These are phyloP conservation scores for Matsumyia berberina DNA, from an alignment of 2,888 invertebrate species.

Conservation along the genomic window DNA sequence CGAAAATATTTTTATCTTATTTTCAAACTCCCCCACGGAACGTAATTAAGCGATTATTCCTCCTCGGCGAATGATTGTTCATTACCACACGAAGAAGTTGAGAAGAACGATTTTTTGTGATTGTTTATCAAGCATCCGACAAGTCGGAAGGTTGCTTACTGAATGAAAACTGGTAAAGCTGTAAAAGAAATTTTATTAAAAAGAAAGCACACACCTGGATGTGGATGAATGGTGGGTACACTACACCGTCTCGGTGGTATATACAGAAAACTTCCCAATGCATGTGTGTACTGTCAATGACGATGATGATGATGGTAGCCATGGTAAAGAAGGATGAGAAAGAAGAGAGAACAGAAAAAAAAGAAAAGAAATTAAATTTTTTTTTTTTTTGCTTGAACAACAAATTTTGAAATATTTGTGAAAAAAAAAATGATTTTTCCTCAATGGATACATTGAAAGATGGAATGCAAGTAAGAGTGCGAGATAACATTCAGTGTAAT, in stretches of 20 bases:
- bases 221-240: conserved; percentile 69
- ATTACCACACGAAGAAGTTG: conserved; percentile 37
- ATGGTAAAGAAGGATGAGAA: conserved; percentile 29
- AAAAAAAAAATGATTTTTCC: conserved; percentile 14
- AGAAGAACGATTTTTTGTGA: conserved; percentile 19
- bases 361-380: conserved; percentile 62
- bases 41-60: conserved; percentile 71
- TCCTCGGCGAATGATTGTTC: conserved; percentile 62
- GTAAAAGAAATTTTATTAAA: conserved; percentile 77
- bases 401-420: conserved; percentile 66
- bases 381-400: conserved; percentile 42
- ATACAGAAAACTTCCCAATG: conserved; percentile 45
- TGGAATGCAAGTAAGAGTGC: conserved; percentile 67
- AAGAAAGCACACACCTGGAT: conserved; percentile 75
- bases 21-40: conserved; percentile 44
- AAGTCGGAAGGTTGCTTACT: conserved; percentile 75
- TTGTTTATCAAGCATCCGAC: conserved; percentile 68
- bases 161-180: conserved; percentile 76
- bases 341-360: conserved; percentile 40
- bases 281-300: conserved; percentile 51
- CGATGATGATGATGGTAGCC: conserved; percentile 26
- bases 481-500: conserved; percentile 43
- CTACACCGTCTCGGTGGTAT: conserved; percentile 40
- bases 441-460: conserved; percentile 42
- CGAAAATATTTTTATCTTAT: conserved; percentile 17